A percentile compares a stretch with the other conserved stretches of the same genome.
phyloP scores from a whole-genome alignment of 1,140 invertebrate genomes.

The Drosophila hydei region DNA sequence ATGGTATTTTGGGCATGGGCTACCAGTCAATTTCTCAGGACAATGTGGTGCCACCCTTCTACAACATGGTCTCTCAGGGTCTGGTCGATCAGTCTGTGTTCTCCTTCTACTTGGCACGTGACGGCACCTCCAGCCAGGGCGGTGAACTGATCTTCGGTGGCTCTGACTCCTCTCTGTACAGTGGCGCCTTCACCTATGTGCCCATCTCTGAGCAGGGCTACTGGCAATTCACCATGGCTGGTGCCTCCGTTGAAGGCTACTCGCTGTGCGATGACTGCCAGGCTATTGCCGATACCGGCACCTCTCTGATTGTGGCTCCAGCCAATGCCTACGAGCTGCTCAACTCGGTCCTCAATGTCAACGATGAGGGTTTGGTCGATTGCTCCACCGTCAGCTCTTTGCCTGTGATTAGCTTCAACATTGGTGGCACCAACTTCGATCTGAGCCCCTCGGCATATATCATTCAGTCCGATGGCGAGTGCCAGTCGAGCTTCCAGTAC shows the following conservation, averaged over 20 bases:
- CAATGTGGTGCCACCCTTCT: constrained; percentile 95
- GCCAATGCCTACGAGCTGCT: constrained; percentile 17
- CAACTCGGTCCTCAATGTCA: constrained; percentile 10
- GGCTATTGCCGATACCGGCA: constrained; percentile 92
- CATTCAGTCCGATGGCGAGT: constrained; percentile 25
- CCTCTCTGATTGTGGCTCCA: constrained; percentile 90
- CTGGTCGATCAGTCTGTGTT: constrained; percentile 92
- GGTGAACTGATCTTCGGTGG: constrained; percentile 79
- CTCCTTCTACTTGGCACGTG: constrained; percentile 93
- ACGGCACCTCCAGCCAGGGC: constrained; percentile 85
- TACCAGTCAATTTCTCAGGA: constrained; percentile 95
- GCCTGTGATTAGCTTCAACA: constrained; percentile 50
- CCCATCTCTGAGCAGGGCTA: constrained; percentile 75
- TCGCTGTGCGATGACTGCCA: constrained; percentile 84
- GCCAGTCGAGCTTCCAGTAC: constrained; percentile 49
- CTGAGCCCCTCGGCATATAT: constrained; percentile 58
- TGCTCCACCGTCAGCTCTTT: constrained; percentile 31
- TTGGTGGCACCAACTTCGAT: constrained; percentile 46
- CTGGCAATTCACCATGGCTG: constrained; percentile 81
- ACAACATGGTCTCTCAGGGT: constrained; percentile 95
- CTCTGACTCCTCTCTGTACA: constrained; percentile 62
- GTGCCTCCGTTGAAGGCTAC: constrained; percentile 49
- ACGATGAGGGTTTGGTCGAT: constrained; percentile 38
- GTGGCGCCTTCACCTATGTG: constrained; percentile 70
- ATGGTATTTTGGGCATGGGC: constrained; percentile 97